Evolutionary conservation across 2,888 invertebrate genomes (phyloP).

Genomic region (Leucophenga montana): DNA sequence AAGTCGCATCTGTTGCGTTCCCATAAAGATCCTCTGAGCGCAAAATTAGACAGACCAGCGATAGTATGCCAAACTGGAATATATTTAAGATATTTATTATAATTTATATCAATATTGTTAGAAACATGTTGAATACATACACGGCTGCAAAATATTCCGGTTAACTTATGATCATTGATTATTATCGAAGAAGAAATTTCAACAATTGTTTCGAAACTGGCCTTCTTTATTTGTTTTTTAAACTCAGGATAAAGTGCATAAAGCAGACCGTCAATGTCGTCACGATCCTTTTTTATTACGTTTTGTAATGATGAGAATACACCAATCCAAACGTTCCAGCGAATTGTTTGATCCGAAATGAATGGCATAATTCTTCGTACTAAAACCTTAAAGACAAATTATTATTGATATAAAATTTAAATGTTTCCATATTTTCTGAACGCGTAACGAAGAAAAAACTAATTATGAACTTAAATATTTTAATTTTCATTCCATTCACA

Average conservation of each 20-base stretch:
- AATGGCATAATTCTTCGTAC: slow-evolving; percentile 79
- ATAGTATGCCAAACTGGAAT: slow-evolving; percentile 71
- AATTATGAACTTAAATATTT: neutral
- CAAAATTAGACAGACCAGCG: slow-evolving; percentile 69
- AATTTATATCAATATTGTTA: neutral
- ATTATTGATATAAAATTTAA: neutral
- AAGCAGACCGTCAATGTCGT: slow-evolving; percentile 69
- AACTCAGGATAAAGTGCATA: slow-evolving; percentile 71
- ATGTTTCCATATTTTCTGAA: too few relatives aligned
- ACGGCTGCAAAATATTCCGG: slow-evolving; percentile 71
- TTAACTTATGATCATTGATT: slow-evolving; percentile 69
- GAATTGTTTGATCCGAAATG: slow-evolving; percentile 65
- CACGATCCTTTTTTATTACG: slow-evolving; percentile 72
- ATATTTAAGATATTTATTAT: neutral
- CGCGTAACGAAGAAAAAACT: too few relatives aligned
- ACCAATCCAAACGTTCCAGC: slow-evolving; percentile 72
- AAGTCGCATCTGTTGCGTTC: slow-evolving; percentile 53
- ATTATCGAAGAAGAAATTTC: slow-evolving; percentile 67
- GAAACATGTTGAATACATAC: slow-evolving; percentile 59
- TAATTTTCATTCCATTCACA: neutral
- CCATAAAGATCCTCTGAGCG: slow-evolving; percentile 70
- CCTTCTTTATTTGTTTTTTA: slow-evolving; percentile 67
- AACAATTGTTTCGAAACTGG: slow-evolving; percentile 68
- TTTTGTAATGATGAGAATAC: slow-evolving; percentile 70
- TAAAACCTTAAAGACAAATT: slow-evolving; percentile 75